phyloP scores from a whole-genome alignment of 2,113 vertebrate species.

The Paracanthobrama guichenoti region DNA sequence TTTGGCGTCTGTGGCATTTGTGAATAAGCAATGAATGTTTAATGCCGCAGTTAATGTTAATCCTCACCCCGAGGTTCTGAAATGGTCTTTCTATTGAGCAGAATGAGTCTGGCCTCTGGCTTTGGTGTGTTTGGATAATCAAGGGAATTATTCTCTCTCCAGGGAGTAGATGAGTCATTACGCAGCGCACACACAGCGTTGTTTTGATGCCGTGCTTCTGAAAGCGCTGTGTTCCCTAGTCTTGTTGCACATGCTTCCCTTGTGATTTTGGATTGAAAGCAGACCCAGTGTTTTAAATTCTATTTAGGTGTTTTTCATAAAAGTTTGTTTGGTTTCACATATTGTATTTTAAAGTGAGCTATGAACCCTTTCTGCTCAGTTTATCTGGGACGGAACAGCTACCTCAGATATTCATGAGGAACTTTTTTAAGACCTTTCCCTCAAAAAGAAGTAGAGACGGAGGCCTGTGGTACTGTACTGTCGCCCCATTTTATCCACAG shows the following conservation, averaged over 20 bases:
- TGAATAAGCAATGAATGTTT: constrained; percentile 49
- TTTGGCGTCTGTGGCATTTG: constrained; percentile 27
- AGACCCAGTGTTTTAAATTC: constrained; percentile 6
- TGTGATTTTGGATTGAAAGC: not conserved
- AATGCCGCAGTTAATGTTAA: constrained; percentile 50
- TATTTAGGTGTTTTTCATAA: not conserved
- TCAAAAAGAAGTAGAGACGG: not conserved
- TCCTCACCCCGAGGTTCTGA: constrained; percentile 33
- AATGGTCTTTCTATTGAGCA: constrained; percentile 27
- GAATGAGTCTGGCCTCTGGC: constrained; percentile 40
- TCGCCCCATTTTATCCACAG: constrained; percentile 43
- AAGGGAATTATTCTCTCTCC: constrained; percentile 39
- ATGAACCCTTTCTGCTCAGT: not conserved
- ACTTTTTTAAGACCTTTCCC: not conserved
- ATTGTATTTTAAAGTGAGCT: constrained; percentile 2
- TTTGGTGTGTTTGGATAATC: constrained; percentile 31
- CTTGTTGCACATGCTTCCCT: not conserved
- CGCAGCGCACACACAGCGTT: not conserved
- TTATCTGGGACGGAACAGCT: constrained; percentile 5
- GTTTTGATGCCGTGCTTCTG: not conserved
- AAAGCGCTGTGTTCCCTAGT: not conserved
- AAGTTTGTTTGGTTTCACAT: not conserved
- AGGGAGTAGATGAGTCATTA: constrained; percentile 30
- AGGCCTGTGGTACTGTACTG: constrained; percentile 21
- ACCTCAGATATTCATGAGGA: constrained; percentile 38